These are phyloP conservation scores for Peromyscus attwateri DNA, from an alignment of 2,797 vertebrate species.

Conservation along the genomic window DNA sequence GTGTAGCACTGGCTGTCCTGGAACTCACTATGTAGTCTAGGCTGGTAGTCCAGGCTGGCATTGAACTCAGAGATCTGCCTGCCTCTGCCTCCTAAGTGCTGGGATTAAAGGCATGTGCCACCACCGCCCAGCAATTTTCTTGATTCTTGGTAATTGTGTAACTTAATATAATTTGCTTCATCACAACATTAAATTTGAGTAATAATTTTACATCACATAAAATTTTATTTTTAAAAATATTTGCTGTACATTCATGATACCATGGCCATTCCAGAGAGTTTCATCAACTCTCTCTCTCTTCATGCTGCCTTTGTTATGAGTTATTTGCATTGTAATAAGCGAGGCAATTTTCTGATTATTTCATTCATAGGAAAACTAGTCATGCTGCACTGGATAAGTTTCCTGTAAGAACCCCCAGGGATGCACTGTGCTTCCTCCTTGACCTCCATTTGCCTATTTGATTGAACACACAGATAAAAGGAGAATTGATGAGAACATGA, in stretches of 20 bases:
- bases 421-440: not conserved
- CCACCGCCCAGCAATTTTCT: not conserved
- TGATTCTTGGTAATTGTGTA: not conserved
- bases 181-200: not conserved
- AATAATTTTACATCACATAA: not conserved
- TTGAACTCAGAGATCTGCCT: not conserved
- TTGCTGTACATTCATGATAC: not conserved
- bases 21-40: not conserved
- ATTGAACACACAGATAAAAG: not conserved
- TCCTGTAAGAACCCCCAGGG: not conserved
- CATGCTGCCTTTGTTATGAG: not conserved
- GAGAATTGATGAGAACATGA: not conserved
- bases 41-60: not conserved
- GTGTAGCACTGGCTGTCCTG: not conserved
- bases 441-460: not conserved
- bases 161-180: not conserved
- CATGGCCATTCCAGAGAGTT: not conserved
- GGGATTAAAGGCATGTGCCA: not conserved
- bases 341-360: not conserved
- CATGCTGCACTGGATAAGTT: not conserved
- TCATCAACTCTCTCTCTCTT: not conserved
- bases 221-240: slow-evolving; percentile 1
- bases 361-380: not conserved
- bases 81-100: not conserved
- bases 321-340: not conserved